Evolutionary conservation across 1,140 invertebrate genomes (phyloP).

Genomic region (Caenorhabditis briggsae): DNA sequence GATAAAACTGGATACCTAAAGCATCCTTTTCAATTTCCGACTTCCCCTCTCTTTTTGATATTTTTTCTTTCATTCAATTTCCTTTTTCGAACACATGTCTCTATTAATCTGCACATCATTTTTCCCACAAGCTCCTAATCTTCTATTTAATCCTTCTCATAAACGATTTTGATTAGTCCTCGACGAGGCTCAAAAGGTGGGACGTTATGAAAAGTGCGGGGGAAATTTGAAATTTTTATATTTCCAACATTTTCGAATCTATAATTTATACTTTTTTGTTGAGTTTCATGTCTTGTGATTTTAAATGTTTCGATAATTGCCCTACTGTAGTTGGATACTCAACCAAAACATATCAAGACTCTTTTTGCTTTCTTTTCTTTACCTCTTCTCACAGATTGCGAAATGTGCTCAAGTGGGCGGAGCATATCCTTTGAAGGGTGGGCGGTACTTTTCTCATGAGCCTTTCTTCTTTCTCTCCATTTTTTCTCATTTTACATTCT

Average conservation of each 20-base stretch:
- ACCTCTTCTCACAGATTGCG: neutral
- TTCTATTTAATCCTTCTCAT: neutral
- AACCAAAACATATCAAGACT: neutral
- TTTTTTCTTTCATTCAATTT: neutral
- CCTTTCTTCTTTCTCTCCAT: neutral
- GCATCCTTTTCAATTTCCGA: neutral
- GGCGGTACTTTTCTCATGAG: constrained; percentile 16
- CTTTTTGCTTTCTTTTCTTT: neutral
- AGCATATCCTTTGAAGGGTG: neutral
- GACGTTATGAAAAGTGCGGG: neutral
- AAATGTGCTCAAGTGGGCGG: constrained; percentile 24
- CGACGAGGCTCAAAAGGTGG: neutral
- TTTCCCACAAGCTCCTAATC: neutral
- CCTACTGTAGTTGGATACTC: no score
- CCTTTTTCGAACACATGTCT: neutral
- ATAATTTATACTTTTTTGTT: neutral
- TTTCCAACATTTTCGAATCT: no score
- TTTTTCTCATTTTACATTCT: neutral
- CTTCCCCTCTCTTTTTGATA: neutral
- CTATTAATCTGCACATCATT: neutral
- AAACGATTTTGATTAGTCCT: constrained; percentile 1
- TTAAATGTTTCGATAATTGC: no score
- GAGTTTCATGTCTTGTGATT: neutral
- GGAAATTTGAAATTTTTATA: neutral
- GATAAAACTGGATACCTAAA: neutral